These are phyloP conservation scores for human (Homo sapiens) DNA, from an alignment of 2,113 vertebrate genomes.

Conservation along the genomic window GRCh38 chr1:41571501-41572000, in stretches of 20 bases:
- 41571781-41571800: not conserved
- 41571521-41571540: not conserved
- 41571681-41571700: not conserved
- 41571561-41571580: not conserved
- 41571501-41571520: not conserved
- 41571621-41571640: not conserved
- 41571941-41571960: not conserved
- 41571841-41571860: not conserved
- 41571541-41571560: fast-evolving
- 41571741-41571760: not conserved
- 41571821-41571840: not conserved
- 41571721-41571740: not conserved
- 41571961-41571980: not conserved
- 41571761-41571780: not conserved
- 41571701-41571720: not conserved
- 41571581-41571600: not conserved
- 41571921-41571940: not conserved
- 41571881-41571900: not conserved
- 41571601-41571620: not conserved
- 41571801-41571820: not conserved
- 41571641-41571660: not conserved
- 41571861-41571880: not conserved
- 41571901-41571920: not conserved
- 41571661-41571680: not conserved
- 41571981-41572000: not conserved